These are phyloP conservation scores for Phoenicopterus ruber DNA, from an alignment of 2,113 vertebrate species.

Conservation along the genomic window DNA sequence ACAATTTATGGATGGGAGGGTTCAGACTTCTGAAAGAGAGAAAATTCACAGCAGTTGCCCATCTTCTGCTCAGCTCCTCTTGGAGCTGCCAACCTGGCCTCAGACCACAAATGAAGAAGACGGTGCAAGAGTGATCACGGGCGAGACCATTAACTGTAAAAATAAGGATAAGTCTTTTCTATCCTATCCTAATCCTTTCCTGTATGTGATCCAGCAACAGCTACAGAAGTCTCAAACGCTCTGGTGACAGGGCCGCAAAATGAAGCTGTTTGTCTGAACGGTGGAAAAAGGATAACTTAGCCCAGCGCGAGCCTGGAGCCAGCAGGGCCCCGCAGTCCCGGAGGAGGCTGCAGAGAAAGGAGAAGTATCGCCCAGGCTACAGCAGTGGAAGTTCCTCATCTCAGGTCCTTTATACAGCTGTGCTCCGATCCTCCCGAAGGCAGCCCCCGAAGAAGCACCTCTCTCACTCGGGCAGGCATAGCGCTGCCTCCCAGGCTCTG, in stretches of 20 bases:
- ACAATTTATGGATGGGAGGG: not conserved
- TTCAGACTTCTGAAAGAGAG: not conserved
- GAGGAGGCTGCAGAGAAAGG: not conserved
- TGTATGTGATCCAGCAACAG: accelerated
- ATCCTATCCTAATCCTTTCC: too few species aligned
- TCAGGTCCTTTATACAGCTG: not conserved
- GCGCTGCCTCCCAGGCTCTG: not conserved
- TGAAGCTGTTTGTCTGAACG: not conserved
- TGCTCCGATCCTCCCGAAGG: not conserved
- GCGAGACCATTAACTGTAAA: not conserved
- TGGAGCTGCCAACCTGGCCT: not conserved
- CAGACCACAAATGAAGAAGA: not conserved
- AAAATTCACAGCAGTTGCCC: not conserved
- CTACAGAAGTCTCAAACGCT: not conserved
- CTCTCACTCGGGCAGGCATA: not conserved
- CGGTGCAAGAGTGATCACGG: accelerated
- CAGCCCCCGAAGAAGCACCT: not conserved
- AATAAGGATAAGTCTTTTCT: not conserved
- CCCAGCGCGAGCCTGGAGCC: accelerated
- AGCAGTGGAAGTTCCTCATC: not conserved
- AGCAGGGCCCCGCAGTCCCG: not conserved
- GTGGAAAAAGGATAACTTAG: not conserved
- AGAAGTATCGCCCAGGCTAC: not conserved
- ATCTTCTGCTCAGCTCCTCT: not conserved
- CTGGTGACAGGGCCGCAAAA: not conserved